Conservation (phyloP, 1,140 invertebrate genomes). For the Diabrotica virgifera region DNA sequence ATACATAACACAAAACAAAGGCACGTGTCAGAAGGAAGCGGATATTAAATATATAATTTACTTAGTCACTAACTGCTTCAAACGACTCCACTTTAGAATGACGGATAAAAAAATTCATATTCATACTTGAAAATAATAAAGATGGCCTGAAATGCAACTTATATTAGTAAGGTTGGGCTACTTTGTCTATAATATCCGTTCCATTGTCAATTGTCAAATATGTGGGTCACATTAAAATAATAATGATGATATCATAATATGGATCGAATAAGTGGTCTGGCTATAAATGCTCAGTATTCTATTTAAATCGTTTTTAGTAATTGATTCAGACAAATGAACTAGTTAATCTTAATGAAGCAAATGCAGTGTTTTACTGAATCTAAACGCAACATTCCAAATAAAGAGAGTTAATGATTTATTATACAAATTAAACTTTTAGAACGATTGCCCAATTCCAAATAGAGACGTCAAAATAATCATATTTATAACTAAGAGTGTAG, state of each 20-base stretch:
- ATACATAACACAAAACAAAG: too few species aligned
- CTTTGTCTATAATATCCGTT: background rate
- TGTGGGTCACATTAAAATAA: slow-evolving; percentile 1
- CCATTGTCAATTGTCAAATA: background rate
- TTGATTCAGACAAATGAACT: too few species aligned
- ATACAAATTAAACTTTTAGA: too few species aligned
- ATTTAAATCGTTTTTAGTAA: background rate
- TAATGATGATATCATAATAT: background rate
- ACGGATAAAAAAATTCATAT: background rate
- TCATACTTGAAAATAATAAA: slow-evolving; percentile 3
- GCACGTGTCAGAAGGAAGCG: background rate
- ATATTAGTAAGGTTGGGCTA: background rate
- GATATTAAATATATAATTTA: slow-evolving; percentile 3
- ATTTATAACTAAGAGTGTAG: too few species aligned
- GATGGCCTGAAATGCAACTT: background rate
- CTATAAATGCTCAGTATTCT: background rate
- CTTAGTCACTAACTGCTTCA: background rate
- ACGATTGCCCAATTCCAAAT: too few species aligned
- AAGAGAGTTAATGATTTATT: too few species aligned
- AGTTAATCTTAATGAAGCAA: too few species aligned
- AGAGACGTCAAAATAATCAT: too few species aligned
- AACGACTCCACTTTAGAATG: background rate
- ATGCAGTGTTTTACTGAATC: too few species aligned
- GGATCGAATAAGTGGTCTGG: background rate
- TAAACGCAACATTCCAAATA: too few species aligned